phyloP scores from a whole-genome alignment of 2,113 vertebrate genomes.

The Lipotes vexillifer region DNA sequence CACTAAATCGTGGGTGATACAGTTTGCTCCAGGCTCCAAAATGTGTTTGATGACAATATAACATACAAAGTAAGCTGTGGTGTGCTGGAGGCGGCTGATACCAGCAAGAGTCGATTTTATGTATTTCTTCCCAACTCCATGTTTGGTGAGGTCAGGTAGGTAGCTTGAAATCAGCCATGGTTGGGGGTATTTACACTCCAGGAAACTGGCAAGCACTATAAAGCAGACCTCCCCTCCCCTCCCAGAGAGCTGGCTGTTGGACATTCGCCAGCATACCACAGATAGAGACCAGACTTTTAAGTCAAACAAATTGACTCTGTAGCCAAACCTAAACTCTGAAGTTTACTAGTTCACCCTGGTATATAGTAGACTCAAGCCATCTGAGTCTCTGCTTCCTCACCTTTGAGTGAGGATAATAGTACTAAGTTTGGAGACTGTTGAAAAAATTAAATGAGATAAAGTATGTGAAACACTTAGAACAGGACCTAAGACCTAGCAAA shows the following conservation, averaged over 20 bases:
- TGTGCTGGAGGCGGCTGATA: no score
- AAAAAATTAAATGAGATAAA: background rate
- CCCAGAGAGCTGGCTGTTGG: background rate
- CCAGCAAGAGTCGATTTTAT: background rate
- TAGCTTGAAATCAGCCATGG: background rate
- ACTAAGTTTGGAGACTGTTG: background rate
- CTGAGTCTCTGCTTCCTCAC: background rate
- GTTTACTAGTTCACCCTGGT: background rate
- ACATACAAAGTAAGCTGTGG: background rate
- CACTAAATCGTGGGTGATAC: background rate
- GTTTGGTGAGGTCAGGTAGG: background rate
- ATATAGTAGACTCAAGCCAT: background rate
- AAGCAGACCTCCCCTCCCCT: background rate
- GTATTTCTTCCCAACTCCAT: background rate
- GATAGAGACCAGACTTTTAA: background rate
- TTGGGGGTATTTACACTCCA: background rate
- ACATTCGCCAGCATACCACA: background rate
- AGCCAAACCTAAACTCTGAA: background rate
- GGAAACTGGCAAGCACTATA: background rate
- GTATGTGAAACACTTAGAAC: background rate
- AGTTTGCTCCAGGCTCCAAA: background rate
- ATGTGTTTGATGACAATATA: background rate
- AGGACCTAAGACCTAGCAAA: background rate
- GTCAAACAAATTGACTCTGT: background rate
- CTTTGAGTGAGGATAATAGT: background rate